Evolutionary conservation across 2,113 vertebrate genomes (phyloP).

Genomic region (Dryoscopus gambensis): DNA sequence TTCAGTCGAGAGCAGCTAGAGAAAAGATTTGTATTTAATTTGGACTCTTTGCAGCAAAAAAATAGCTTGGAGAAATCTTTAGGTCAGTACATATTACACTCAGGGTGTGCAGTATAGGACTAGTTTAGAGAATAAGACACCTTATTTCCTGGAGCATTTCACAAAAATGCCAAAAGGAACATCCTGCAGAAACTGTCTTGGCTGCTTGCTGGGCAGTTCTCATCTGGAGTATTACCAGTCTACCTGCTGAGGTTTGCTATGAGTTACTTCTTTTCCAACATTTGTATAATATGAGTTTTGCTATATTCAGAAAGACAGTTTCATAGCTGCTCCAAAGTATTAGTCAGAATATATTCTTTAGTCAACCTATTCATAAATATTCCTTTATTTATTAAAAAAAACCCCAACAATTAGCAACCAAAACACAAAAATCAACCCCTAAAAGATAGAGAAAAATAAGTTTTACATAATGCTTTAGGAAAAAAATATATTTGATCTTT

Average conservation of each 20-base stretch:
- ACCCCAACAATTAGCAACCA: accelerated
- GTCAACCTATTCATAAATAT: background rate
- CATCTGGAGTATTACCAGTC: background rate
- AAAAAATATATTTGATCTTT: background rate
- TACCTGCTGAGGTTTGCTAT: background rate
- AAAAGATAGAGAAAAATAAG: background rate
- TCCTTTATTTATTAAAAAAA: background rate
- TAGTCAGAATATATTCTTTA: background rate
- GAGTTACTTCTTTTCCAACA: background rate
- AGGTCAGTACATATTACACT: background rate
- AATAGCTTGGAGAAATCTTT: background rate
- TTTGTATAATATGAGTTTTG: background rate
- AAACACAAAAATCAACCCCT: background rate
- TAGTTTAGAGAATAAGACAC: background rate
- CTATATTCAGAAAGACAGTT: background rate
- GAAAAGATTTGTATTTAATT: background rate
- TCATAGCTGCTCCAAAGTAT: background rate
- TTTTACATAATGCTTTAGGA: background rate
- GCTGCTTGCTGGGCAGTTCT: background rate
- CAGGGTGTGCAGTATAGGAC: background rate
- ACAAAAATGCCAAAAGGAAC: background rate
- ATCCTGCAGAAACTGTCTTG: background rate
- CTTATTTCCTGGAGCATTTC: background rate
- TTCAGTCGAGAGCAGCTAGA: background rate
- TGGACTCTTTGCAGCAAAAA: background rate